Evolutionary conservation across 2,888 invertebrate species (phyloP), one percentile per base, ranked within the genome.

Genomic region (Norana najaformis): DNA sequence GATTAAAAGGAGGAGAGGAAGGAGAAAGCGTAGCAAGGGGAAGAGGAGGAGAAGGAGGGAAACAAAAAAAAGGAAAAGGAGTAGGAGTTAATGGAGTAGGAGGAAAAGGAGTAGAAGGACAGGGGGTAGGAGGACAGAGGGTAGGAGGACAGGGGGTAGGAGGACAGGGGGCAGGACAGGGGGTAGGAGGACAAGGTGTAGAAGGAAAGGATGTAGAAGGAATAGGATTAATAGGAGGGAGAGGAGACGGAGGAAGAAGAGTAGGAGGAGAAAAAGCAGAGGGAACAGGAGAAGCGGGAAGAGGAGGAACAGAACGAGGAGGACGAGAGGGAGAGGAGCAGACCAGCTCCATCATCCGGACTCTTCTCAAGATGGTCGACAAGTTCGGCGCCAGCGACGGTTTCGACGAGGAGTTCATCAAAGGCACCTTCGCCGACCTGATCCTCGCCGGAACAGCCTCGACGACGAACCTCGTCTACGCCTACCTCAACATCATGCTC

Each of bases 401-500:
- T 3, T 90, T 90, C 53, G 83, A 47, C 34, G 91, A 90, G 11
- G 88, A 88, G 53, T 38, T 88, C 69, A 47, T 53, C 30, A 90
- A 88, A 47, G 90, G 88, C n/a, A 90, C 90, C 5, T 90, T 90
- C 30, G 88, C 83, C n/a, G 90, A 90, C 36, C 47, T 90, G 39
- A 88, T 90, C 82, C 88, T 90, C 18, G 90, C 34, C 4, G 90
- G 89, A 13, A 89, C 90, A 30, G 89, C 90, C 30, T 88, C 90
- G 5, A 90, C 90, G 14, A 41, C 90, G 18, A 88, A 90, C 47
- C 83, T 82, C 38, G 18, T 89, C 83, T 90, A 90, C 69, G 83
- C 90, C 83, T 90, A 89, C 83, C 39, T 90, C 82, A 90, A 90
- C 90, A 82, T 90, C 53, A 90, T 90, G 89, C 82, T 88, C 30